Base-by-base conservation (phyloP, 2,888 invertebrate genomes). In the Blastobasis adustella region DNA sequence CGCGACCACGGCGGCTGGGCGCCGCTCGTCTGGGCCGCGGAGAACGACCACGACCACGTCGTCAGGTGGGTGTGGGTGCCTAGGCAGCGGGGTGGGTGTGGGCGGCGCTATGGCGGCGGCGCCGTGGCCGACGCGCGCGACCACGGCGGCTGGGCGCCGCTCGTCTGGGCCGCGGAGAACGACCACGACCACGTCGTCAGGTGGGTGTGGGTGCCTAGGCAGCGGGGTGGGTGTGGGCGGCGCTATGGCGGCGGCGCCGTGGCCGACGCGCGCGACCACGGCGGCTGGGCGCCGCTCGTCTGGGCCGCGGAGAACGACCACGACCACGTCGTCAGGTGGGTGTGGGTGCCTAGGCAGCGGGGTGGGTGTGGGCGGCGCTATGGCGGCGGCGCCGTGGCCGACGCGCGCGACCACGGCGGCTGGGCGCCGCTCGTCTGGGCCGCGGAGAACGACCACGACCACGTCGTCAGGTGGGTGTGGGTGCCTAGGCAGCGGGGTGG, bases 351-450 rank as follows among this genome's bases (percentile, higher is more conserved):
- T 5, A 8, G 6, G 61, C 42, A 6, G 76, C 93, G 48, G 92
- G 94, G 64, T 4, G 6, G 40, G 6, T 4, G 54, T 38, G 71
- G 92, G 49, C 80, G 6, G 85, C 79, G 89, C 90, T 96, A 96
- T 77, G 75, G 96, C 94, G 23, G 94, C 93, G 6, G 79, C 56
- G 73, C 80, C 5, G 85, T 80, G 40, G 85, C 91, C 54, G 93
- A 96, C 79, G 89, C 90, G 42, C 90, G 92, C 63, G 98, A 98
- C 82, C 94, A 94, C 69, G 97, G 97, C 37, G 96, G 96, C 5
- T 98, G 97, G 97, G 97, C 96, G 3, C 94, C 98, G 51, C 91
- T 98, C 66, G 96, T 97, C 37, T 97, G 97, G 96, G 97, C 96
- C 23, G 95, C 96, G 2, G 97, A 98, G 82, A 92, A 96, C 79